Percentiles rank a stretch among this genome's conserved stretches.
Conservation (phyloP, 2,888 invertebrate species). For the Perizoma flavofasciatum region DNA sequence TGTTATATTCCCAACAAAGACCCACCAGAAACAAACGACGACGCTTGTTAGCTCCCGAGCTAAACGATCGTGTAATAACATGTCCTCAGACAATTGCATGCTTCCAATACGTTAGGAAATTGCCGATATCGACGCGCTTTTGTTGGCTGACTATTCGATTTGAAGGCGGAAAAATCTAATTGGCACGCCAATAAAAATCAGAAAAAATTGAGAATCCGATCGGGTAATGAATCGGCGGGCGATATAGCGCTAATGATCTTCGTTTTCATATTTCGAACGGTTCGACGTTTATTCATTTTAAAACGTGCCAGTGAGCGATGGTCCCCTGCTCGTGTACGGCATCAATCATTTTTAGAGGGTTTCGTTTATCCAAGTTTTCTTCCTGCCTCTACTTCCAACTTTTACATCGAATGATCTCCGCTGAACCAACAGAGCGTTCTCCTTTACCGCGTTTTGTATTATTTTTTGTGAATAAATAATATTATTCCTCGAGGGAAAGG, state of each 20-base stretch:
- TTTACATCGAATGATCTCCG: conserved; percentile 81
- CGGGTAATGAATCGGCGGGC: conserved; percentile 66
- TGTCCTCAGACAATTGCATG: conserved; percentile 78
- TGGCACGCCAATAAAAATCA: conserved; percentile 60
- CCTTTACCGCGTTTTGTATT: conserved; percentile 79
- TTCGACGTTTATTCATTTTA: conserved; percentile 83
- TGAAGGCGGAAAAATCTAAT: conserved; percentile 41
- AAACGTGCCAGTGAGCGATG: conserved; percentile 68
- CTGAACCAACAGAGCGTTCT: conserved; percentile 79
- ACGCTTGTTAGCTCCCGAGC: conserved; percentile 67
- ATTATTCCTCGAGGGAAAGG: conserved; percentile 81
- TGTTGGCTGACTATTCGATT: conserved; percentile 55
- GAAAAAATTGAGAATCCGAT: conserved; percentile 53
- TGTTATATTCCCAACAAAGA: conserved; percentile 78
- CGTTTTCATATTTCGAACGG: conserved; percentile 73
- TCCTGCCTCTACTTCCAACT: conserved; percentile 75
- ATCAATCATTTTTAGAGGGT: conserved; percentile 85
- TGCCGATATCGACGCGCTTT: conserved; percentile 65
- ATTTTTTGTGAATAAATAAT: conserved; percentile 84
- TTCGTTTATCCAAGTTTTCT: conserved; percentile 83
- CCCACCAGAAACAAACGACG: conserved; percentile 73
- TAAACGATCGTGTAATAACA: conserved; percentile 79
- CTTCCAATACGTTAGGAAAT: conserved; percentile 78
- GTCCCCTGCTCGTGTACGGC: conserved; percentile 64
- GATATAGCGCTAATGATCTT: conserved; percentile 79